These are phyloP conservation scores for Blastomussa wellsi DNA, from an alignment of 92 coral and sea anemone genomes.

Conservation along the genomic window DNA sequence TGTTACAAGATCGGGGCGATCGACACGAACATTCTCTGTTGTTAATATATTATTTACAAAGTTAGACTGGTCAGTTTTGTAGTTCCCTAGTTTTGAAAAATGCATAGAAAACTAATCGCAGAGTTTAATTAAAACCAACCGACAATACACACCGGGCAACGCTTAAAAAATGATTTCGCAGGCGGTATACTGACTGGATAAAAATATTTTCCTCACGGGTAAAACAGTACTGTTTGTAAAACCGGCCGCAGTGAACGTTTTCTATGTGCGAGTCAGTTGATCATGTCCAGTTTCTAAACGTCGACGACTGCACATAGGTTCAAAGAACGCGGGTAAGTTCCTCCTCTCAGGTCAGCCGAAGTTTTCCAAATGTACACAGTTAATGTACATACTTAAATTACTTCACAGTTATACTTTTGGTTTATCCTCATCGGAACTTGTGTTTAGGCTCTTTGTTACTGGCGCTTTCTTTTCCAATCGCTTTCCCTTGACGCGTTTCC, in stretches of 20 bases:
- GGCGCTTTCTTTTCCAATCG: constrained; percentile 87
- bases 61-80: not conserved
- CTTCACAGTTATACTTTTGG: not conserved
- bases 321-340: not conserved
- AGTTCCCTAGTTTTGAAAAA: not conserved
- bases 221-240: not conserved
- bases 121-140: too few relatives aligned
- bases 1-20: not conserved
- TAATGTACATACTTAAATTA: not conserved
- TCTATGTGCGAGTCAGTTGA: not conserved
- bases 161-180: not conserved
- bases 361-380: not conserved
- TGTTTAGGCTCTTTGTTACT: constrained; percentile 2
- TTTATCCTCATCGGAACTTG: constrained; percentile 35
- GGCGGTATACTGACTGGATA: too few relatives aligned
- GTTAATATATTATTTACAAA: not conserved
- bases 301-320: not conserved
- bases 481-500: constrained; percentile 98
- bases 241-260: not conserved
- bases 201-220: not conserved
- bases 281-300: not conserved
- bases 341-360: not conserved
- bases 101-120: not conserved
- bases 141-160: too few relatives aligned
- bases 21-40: not conserved